Evolutionary conservation across 2,888 invertebrate genomes (phyloP).

Genomic region (Epsilonema sp.): DNA sequence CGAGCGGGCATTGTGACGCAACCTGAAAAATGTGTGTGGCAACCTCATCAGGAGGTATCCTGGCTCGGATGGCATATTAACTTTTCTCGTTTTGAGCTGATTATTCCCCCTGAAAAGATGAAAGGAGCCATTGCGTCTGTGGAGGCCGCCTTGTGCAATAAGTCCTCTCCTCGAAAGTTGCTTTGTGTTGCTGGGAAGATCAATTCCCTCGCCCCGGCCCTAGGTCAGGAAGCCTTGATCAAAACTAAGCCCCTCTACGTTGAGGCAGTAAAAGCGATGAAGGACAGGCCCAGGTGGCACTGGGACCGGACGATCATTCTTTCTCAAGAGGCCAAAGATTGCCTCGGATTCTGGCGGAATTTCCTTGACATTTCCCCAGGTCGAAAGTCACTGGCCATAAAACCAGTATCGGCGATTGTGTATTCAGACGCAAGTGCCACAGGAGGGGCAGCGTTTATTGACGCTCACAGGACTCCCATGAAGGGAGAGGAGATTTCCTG

Average conservation of each 20-base stretch:
- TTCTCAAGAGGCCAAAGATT: too few species aligned
- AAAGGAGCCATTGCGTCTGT: background rate
- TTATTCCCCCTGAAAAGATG: background rate
- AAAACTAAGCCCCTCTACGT: background rate
- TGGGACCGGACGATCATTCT: too few species aligned
- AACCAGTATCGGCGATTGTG: background rate
- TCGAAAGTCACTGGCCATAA: background rate
- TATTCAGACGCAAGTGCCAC: too few species aligned
- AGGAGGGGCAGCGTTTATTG: too few species aligned
- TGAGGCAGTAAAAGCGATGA: too few species aligned
- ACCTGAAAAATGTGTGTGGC: background rate
- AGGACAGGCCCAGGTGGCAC: too few species aligned
- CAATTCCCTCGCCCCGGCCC: background rate
- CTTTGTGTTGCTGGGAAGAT: background rate
- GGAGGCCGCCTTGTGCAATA: background rate
- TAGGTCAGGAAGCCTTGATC: background rate
- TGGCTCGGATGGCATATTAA: background rate
- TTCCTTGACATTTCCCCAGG: background rate
- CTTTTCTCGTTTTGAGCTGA: background rate
- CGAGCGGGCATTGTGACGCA: background rate
- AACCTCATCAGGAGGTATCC: background rate
- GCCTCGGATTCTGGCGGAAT: background rate
- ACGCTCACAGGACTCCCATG: too few species aligned
- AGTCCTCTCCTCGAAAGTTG: background rate
- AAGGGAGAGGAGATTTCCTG: too few species aligned